phyloP scores from a whole-genome alignment of 2,113 vertebrate species.

The Prolemur simus region DNA sequence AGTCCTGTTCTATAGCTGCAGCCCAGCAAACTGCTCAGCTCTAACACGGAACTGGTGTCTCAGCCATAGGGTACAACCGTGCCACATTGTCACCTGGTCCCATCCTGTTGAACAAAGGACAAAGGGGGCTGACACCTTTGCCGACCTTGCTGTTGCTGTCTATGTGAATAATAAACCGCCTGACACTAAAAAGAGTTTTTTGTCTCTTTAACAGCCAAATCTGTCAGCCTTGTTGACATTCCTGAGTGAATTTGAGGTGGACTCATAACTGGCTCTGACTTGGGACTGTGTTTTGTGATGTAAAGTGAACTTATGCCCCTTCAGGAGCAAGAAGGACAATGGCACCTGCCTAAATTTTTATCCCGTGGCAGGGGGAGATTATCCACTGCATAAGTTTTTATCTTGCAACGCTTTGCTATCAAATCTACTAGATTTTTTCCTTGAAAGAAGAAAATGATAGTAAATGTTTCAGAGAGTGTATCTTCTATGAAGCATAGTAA shows the following conservation, averaged over 20 bases:
- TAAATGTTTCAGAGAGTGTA: neutral
- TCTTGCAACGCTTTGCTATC: neutral
- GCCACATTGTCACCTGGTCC: too few relatives aligned
- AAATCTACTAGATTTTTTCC: neutral
- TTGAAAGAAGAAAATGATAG: neutral
- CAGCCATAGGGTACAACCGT: fast-evolving
- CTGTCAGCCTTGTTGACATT: neutral
- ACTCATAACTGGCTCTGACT: neutral
- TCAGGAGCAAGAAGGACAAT: neutral
- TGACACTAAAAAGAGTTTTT: conserved; percentile 27
- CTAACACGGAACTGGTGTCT: neutral
- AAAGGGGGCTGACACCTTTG: neutral
- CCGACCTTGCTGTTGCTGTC: neutral
- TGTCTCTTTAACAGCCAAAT: neutral
- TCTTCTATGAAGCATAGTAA: neutral
- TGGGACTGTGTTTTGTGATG: neutral
- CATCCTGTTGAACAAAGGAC: neutral
- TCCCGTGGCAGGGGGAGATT: neutral
- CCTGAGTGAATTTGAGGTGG: neutral
- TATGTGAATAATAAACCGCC: neutral
- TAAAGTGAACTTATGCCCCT: neutral
- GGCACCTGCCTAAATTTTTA: neutral
- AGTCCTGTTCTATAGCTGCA: too few relatives aligned
- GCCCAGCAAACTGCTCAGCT: neutral
- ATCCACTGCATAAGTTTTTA: neutral